Conservation (phyloP, 2,888 invertebrate species). For the Mactromeris polynyma region DNA sequence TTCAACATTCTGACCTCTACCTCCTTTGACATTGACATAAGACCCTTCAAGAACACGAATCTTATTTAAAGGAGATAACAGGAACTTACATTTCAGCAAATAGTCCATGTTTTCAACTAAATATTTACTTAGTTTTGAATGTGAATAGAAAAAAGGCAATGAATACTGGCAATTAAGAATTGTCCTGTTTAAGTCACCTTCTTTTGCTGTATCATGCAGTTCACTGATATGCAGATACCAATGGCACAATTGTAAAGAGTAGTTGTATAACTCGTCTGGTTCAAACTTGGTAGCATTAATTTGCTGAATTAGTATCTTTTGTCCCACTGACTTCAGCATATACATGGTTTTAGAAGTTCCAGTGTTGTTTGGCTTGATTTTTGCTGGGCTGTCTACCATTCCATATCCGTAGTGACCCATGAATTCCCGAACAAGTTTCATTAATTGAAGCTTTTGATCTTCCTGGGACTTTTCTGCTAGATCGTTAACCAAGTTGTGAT, state of each 20-base stretch:
- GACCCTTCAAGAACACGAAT: slow-evolving; percentile 56
- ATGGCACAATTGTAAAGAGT: slow-evolving; percentile 48
- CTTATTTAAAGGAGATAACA: slow-evolving; percentile 38
- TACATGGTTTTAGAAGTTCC: neutral
- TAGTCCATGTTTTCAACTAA: too few relatives aligned
- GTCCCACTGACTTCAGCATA: neutral
- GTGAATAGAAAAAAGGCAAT: too few relatives aligned
- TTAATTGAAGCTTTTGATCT: too few relatives aligned
- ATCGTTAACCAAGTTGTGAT: slow-evolving; percentile 22
- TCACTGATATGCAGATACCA: too few relatives aligned
- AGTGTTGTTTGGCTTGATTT: neutral
- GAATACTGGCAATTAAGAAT: slow-evolving; percentile 43
- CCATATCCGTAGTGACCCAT: too few relatives aligned
- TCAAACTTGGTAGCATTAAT: neutral
- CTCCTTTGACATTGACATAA: too few relatives aligned
- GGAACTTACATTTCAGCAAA: too few relatives aligned
- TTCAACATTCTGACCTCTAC: too few relatives aligned
- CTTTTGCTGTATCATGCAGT: slow-evolving; percentile 61
- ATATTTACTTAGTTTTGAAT: too few relatives aligned
- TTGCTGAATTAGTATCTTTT: neutral
- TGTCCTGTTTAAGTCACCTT: slow-evolving; percentile 54
- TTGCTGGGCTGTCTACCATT: neutral
- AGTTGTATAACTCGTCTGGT: slow-evolving; percentile 14
- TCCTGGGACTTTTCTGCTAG: too few relatives aligned
- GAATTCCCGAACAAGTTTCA: too few relatives aligned